Conservation (phyloP, 2,113 vertebrate species). For the Syngnathus floridae region DNA sequence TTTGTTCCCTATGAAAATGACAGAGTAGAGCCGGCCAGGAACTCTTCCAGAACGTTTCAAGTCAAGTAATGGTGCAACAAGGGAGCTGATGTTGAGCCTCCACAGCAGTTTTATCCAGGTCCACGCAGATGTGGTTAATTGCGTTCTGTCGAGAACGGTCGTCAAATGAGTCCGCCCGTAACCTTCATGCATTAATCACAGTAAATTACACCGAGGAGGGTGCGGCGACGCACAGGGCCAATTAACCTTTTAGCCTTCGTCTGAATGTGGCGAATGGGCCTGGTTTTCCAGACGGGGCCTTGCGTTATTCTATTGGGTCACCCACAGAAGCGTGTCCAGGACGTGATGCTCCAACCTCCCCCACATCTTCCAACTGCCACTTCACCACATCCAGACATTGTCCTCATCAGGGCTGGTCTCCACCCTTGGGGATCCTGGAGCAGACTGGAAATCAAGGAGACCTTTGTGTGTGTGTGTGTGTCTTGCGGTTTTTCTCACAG, state of each 20-base stretch:
- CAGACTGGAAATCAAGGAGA: slow-evolving; percentile 55
- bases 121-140: slow-evolving; percentile 69
- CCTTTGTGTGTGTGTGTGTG: slow-evolving; percentile 35
- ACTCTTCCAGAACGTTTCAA: not conserved
- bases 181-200: slow-evolving; percentile 74
- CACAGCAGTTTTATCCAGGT: not conserved
- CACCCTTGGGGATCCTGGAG: slow-evolving; percentile 41
- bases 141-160: slow-evolving; percentile 60
- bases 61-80: slow-evolving; percentile 5
- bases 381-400: slow-evolving; percentile 6
- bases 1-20: not conserved
- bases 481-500: slow-evolving; percentile 39
- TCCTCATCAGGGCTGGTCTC: slow-evolving; percentile 32
- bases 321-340: slow-evolving; percentile 39
- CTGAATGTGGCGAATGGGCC: slow-evolving; percentile 51
- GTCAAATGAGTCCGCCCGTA: slow-evolving; percentile 70
- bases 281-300: slow-evolving; percentile 51
- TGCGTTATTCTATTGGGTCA: slow-evolving; percentile 49
- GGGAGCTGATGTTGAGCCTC: slow-evolving; percentile 7
- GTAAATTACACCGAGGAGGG: slow-evolving; percentile 72
- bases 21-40: not conserved
- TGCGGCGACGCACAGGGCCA: slow-evolving; percentile 64
- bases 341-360: slow-evolving; percentile 12
- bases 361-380: not conserved
- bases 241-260: slow-evolving; percentile 72